Conservation (phyloP, 2,797 vertebrate genomes). For the Ctenochaetus hawaiiensis region DNA sequence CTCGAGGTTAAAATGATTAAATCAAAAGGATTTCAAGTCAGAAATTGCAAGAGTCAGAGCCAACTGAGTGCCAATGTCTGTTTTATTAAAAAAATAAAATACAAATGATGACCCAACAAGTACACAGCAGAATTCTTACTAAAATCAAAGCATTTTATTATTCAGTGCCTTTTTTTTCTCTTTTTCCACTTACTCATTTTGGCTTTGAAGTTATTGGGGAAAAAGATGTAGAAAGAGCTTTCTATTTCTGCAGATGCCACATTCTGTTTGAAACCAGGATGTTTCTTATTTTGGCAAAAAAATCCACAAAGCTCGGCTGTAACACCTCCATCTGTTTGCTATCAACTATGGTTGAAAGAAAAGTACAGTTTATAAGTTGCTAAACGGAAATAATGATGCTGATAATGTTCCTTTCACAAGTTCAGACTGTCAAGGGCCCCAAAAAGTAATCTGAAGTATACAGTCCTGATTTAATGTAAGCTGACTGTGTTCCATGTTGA, state of each 20-base stretch:
- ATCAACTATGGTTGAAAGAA: slow-evolving; percentile 34
- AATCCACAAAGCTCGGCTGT: slow-evolving; percentile 43
- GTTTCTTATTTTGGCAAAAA: slow-evolving; percentile 57
- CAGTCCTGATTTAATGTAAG: slow-evolving; percentile 27
- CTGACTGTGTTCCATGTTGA: slow-evolving; percentile 61
- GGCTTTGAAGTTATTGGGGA: slow-evolving; percentile 64
- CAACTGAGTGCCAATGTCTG: slow-evolving; percentile 72
- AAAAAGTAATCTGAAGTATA: background rate
- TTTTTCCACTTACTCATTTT: slow-evolving; percentile 63
- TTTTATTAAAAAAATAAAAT: slow-evolving; percentile 90
- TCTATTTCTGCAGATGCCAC: slow-evolving; percentile 41
- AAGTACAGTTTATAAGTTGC: slow-evolving; percentile 35
- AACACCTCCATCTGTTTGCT: slow-evolving; percentile 48
- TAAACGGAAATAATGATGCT: slow-evolving; percentile 36
- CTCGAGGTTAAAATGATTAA: too few species aligned
- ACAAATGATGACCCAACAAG: slow-evolving; percentile 86
- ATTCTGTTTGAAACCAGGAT: slow-evolving; percentile 50
- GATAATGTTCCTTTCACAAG: background rate
- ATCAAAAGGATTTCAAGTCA: background rate
- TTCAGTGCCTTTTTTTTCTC: slow-evolving; percentile 64
- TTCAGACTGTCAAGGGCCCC: too few species aligned
- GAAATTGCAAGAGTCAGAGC: background rate
- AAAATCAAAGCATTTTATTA: slow-evolving; percentile 66
- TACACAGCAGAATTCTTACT: slow-evolving; percentile 80
- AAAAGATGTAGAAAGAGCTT: slow-evolving; percentile 45